Evolutionary conservation across 2,888 invertebrate species (phyloP), one percentile per base, ranked within the genome.

Genomic region (Merodon equestris): DNA sequence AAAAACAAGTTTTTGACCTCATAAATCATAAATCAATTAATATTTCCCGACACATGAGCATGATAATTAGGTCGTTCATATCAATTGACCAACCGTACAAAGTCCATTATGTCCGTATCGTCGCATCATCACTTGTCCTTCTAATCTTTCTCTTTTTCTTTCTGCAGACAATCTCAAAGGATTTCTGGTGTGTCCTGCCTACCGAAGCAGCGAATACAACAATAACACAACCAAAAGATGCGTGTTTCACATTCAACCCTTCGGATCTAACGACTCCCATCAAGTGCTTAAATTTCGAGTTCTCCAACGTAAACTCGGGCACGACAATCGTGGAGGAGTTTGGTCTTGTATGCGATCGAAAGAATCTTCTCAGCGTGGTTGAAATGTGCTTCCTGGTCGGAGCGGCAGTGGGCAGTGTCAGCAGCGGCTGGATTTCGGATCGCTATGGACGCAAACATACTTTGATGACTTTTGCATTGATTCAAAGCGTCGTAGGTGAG

Each of bases 301-400:
- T 88, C 82, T 84, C 84, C 2, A 68, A 83, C 51, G 81, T 48
- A 3, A 82, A 83, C 10, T 88, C 83, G 42, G 90, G 90, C 10
- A 87, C 88, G 50, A 92, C 92, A 0, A 86, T 92, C 57, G 90
- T 91, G 27, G 90, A 91, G 19, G 92, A 93, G 88, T 93, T 92
- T 87, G 86, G 89, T 72, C 85, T 93, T 66, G 90, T 93, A 9
- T 93, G 93, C 83, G 90, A 90, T 74, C 88, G 90, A 68, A 86
- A 89, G 75, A 89, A 90, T 74, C 85, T 92, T 54, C 87, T 89
- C 57, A 92, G 91, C 83, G 87, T 92, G 18, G 91, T 92, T 5
- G 93, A 93, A 86, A 92, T 92, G 90, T 91, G 91, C 85, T 93
- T 93, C 85, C 88, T 93, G 68, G 90, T 90, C 18, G 93, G 93